Conservation (phyloP, 2,888 invertebrate genomes). For the Andrena dorsata region DNA sequence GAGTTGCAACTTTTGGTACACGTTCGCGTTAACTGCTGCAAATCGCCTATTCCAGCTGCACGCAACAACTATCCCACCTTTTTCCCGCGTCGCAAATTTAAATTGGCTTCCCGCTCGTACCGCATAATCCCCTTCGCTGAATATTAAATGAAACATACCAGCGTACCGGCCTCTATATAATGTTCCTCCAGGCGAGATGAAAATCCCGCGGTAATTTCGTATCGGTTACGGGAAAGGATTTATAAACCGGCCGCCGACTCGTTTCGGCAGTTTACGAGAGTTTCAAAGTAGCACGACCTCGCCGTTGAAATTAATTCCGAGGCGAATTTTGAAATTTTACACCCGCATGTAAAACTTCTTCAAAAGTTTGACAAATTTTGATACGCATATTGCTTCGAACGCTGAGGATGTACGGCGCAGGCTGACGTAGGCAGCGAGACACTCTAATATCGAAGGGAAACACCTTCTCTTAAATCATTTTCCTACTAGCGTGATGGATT, state of each 20-base stretch:
- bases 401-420: no score
- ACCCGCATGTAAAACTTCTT: constrained; percentile 6
- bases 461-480: no score
- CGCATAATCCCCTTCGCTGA: constrained; percentile 9
- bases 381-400: no score
- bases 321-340: constrained; percentile 30
- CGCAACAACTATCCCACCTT: neutral
- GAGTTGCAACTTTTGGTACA: constrained; percentile 15
- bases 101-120: neutral
- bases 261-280: constrained; percentile 18
- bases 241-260: constrained; percentile 15
- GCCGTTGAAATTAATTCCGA: constrained; percentile 12
- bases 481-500: no score
- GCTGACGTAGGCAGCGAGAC: no score
- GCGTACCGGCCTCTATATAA: neutral
- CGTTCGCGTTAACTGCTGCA: neutral
- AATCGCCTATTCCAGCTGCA: neutral
- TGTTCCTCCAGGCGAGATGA: neutral
- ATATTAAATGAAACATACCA: constrained; percentile 10
- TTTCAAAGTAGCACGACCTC: neutral
- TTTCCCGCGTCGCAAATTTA: constrained; percentile 18
- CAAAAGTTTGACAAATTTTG: neutral
- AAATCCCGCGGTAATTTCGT: constrained; percentile 17
- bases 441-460: no score
- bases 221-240: constrained; percentile 23